These are phyloP conservation scores for Clarias laeviceps DNA, from an alignment of 2,797 vertebrate genomes.

Conservation along the genomic window DNA sequence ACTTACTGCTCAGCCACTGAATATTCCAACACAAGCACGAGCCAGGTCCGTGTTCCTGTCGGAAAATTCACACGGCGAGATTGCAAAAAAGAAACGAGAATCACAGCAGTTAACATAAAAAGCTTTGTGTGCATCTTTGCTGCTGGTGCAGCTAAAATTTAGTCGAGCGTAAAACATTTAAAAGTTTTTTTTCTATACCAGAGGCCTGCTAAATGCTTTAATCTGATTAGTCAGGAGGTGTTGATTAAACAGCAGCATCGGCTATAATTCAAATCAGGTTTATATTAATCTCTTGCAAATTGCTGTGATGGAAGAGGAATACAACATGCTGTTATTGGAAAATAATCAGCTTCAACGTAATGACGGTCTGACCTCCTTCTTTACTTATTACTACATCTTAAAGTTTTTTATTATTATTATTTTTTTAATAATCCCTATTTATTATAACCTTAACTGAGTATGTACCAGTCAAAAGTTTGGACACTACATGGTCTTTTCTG, in stretches of 20 bases:
- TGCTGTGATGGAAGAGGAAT: neutral
- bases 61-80: constrained; percentile 17
- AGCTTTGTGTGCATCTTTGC: neutral
- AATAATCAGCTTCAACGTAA: too few species aligned
- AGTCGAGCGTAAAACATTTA: neutral
- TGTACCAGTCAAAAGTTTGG: neutral
- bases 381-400: neutral
- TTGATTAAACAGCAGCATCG: neutral
- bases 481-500: too few species aligned
- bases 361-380: neutral
- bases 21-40: constrained; percentile 16
- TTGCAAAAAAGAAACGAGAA: constrained; percentile 1
- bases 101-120: neutral
- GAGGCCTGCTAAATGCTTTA: neutral
- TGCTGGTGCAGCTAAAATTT: neutral
- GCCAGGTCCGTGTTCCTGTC: neutral
- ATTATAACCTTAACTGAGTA: neutral
- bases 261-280: neutral
- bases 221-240: constrained; percentile 1
- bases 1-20: constrained; percentile 12
- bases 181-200: neutral
- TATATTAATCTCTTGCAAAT: neutral
- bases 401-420: neutral
- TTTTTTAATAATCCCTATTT: too few species aligned
- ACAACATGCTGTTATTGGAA: neutral